phyloP scores from a whole-genome alignment of 2,113 vertebrate species.

The Dasypus novemcinctus region DNA sequence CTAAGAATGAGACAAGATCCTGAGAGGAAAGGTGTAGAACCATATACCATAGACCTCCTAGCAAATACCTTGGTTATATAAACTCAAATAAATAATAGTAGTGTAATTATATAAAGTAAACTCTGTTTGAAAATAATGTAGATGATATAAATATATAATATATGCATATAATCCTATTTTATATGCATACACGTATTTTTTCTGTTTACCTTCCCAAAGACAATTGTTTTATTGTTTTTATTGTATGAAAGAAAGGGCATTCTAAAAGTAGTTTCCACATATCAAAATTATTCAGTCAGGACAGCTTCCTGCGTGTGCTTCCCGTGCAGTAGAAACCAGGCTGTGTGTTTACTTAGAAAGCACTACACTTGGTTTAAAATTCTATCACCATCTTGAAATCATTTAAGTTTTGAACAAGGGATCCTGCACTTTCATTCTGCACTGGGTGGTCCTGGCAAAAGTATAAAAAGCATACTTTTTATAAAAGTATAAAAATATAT shows the following conservation, averaged over 20 bases:
- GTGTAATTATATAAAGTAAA: neutral
- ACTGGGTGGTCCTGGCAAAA: neutral
- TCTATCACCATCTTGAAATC: neutral
- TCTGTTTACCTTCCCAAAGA: neutral
- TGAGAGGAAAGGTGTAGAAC: neutral
- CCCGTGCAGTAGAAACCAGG: neutral
- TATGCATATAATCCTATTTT: neutral
- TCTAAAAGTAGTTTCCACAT: neutral
- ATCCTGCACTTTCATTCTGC: too few species aligned
- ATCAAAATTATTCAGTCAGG: neutral
- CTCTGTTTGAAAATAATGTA: neutral
- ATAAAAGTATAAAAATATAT: too few species aligned
- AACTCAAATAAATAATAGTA: neutral
- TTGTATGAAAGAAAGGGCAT: neutral
- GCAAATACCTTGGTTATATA: slow-evolving; percentile 3
- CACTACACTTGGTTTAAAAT: neutral
- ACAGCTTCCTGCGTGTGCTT: neutral
- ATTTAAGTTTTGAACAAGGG: neutral
- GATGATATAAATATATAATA: neutral
- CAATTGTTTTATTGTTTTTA: neutral
- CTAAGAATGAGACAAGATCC: neutral
- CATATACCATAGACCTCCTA: neutral
- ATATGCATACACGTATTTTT: neutral
- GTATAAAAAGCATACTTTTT: too few species aligned
- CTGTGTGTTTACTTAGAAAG: neutral